These are phyloP conservation scores for Tribolium madens DNA, from an alignment of 1,140 invertebrate species.

Conservation along the genomic window DNA sequence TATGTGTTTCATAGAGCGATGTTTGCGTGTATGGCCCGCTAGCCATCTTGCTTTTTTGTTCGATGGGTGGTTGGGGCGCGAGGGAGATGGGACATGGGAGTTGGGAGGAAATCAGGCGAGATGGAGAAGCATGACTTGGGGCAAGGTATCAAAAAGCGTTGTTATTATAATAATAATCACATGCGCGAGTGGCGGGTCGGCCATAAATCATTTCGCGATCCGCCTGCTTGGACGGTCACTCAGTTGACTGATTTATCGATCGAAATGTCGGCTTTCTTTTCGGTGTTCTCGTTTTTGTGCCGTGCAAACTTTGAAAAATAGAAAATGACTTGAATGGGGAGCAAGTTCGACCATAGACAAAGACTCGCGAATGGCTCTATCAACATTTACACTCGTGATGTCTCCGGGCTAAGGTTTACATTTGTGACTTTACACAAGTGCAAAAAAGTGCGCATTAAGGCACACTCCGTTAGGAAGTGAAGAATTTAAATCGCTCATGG, in stretches of 20 bases:
- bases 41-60: constrained; percentile 25
- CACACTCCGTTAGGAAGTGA: constrained; percentile 18
- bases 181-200: constrained; percentile 62
- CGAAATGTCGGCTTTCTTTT: constrained; percentile 59
- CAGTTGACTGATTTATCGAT: constrained; percentile 64
- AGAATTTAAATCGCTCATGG: constrained; percentile 56
- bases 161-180: constrained; percentile 65
- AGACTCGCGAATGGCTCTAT: neutral
- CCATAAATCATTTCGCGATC: constrained; percentile 63
- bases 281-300: constrained; percentile 41
- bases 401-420: too few species aligned
- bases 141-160: constrained; percentile 59
- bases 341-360: neutral
- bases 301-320: constrained; percentile 31
- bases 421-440: too few species aligned
- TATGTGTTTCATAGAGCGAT: constrained; percentile 22
- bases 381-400: neutral
- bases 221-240: constrained; percentile 62
- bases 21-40: constrained; percentile 3
- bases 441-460: neutral
- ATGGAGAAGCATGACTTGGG: constrained; percentile 50
- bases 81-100: constrained; percentile 22
- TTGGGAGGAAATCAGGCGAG: constrained; percentile 32
- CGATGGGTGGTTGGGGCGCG: neutral
- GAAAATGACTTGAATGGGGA: neutral